A percentile compares a stretch with the other conserved stretches of the same genome.
phyloP scores from a whole-genome alignment of 2,113 vertebrate species.

The Theropithecus gelada region DNA sequence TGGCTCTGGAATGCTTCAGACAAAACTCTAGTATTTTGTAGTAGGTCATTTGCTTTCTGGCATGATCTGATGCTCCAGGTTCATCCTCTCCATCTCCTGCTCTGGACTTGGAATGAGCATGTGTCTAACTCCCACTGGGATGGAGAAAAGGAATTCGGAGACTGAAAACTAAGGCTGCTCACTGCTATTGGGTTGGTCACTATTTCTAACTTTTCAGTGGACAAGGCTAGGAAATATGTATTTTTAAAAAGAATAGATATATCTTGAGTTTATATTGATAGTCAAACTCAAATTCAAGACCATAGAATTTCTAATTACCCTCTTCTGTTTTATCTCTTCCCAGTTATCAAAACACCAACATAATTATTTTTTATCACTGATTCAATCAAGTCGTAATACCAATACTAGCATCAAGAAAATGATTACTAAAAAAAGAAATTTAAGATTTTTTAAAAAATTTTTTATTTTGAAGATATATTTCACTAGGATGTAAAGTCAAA shows the following conservation, averaged over 20 bases:
- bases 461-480: not conserved
- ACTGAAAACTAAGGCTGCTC: not conserved
- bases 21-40: not conserved
- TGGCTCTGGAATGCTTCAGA: not conserved
- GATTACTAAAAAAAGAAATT: not conserved
- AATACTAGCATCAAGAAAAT: not conserved
- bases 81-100: not conserved
- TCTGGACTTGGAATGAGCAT: not conserved
- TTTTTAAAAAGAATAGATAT: not conserved
- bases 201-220: not conserved
- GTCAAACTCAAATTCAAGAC: constrained; percentile 5
- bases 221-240: not conserved
- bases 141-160: not conserved
- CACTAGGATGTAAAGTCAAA: not conserved
- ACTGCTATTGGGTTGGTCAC: not conserved
- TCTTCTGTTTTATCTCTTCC: not conserved
- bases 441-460: not conserved
- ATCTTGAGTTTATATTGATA: not conserved
- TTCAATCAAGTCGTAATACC: not conserved
- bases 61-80: not conserved
- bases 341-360: not conserved
- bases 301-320: not conserved
- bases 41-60: not conserved
- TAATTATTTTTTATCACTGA: not conserved
- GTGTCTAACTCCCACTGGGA: not conserved